phyloP scores from a whole-genome alignment of 2,888 invertebrate genomes.

The Cybosia mesomella region DNA sequence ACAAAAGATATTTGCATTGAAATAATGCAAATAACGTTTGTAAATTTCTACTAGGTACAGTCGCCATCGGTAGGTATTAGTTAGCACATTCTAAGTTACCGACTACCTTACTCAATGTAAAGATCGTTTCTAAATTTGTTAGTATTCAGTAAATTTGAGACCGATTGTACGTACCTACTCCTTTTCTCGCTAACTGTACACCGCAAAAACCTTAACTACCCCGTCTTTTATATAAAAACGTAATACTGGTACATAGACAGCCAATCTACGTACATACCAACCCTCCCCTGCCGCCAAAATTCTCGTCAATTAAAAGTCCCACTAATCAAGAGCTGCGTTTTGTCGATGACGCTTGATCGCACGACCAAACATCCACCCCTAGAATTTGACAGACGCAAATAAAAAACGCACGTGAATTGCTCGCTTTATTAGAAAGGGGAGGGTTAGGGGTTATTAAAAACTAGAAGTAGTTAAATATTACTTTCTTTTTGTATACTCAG shows the following conservation, averaged over 20 bases:
- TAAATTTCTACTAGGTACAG: too few species aligned
- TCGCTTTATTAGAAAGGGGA: conserved; percentile 68
- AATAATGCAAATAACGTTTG: too few species aligned
- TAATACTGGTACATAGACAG: neutral
- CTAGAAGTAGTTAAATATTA: conserved; percentile 33
- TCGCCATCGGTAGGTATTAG: too few species aligned
- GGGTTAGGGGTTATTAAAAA: conserved; percentile 49
- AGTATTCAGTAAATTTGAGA: too few species aligned
- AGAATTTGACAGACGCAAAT: conserved; percentile 70
- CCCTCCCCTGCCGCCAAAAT: conserved; percentile 16
- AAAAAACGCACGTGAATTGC: conserved; percentile 66
- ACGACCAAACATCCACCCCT: conserved; percentile 52
- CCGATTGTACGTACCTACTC: too few species aligned
- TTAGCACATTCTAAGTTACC: too few species aligned
- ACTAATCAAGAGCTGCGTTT: conserved; percentile 64
- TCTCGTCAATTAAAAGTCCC: conserved; percentile 58
- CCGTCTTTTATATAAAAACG: neutral
- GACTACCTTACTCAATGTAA: too few species aligned
- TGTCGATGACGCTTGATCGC: conserved; percentile 63
- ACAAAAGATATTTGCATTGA: too few species aligned
- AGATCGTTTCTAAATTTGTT: too few species aligned
- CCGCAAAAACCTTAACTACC: neutral
- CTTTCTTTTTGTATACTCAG: neutral
- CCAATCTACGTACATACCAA: conserved; percentile 9
- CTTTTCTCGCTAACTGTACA: neutral